Conservation (phyloP, 2,113 vertebrate species). For the Cairina moschata region DNA sequence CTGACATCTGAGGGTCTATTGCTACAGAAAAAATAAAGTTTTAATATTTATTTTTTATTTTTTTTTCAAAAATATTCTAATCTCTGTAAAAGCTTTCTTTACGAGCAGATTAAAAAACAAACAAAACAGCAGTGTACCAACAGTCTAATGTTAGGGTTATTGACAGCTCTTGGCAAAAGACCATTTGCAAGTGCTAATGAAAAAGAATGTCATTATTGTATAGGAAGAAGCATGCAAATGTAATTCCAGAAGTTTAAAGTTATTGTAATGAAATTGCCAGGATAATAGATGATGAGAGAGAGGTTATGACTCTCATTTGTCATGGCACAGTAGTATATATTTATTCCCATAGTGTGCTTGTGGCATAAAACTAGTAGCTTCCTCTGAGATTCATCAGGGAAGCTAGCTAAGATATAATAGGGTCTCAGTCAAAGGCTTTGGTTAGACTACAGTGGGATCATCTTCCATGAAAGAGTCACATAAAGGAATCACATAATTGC, state of each 20-base stretch:
- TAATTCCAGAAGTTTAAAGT: not conserved
- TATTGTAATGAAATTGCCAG: not conserved
- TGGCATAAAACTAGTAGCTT: fast-evolving
- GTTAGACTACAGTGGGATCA: not conserved
- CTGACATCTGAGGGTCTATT: not conserved
- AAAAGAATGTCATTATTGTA: not conserved
- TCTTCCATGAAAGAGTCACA: not conserved
- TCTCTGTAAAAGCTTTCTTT: not conserved
- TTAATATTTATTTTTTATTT: not conserved
- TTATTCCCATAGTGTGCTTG: fast-evolving
- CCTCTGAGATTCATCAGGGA: not conserved
- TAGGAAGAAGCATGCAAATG: fast-evolving
- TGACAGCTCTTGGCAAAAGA: not conserved
- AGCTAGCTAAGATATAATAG: not conserved
- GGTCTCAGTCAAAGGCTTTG: not conserved
- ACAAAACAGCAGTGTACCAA: not conserved
- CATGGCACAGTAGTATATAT: not conserved
- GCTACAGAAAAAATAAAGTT: not conserved
- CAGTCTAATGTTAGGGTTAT: not conserved
- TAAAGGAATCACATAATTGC: too few species aligned
- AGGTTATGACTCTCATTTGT: not conserved
- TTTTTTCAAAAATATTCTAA: not conserved
- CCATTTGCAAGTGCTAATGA: not conserved
- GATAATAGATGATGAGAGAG: not conserved
- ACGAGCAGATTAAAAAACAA: not conserved